Conservation (phyloP, 2,888 invertebrate species). For the Dryobotodes eremita region DNA sequence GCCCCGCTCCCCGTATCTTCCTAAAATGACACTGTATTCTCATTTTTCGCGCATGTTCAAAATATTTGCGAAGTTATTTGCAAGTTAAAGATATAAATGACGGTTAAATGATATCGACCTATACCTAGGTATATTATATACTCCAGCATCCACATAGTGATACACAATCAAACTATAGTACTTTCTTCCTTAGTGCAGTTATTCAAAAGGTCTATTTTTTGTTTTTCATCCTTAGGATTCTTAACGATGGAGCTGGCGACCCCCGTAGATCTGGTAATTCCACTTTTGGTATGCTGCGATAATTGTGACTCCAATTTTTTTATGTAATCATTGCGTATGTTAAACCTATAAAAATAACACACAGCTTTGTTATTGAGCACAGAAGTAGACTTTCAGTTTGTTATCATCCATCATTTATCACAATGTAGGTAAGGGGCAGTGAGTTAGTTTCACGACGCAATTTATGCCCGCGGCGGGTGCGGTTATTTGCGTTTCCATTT, state of each 20-base stretch:
- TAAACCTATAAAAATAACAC: constrained; percentile 31
- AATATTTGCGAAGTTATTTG: no score
- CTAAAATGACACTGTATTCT: not conserved
- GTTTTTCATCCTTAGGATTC: not conserved
- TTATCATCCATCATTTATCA: no score
- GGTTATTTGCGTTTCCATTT: no score
- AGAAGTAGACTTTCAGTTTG: not conserved
- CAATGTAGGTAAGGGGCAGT: not conserved
- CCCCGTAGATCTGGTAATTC: not conserved
- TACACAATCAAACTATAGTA: not conserved
- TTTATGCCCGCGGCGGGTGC: not conserved
- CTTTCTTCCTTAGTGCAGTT: not conserved
- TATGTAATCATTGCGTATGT: constrained; percentile 5
- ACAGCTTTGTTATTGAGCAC: not conserved
- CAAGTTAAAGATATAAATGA: not conserved
- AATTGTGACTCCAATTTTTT: not conserved
- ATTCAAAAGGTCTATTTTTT: not conserved
- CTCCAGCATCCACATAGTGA: not conserved
- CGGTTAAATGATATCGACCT: not conserved
- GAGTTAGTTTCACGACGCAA: not conserved
- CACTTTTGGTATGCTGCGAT: not conserved
- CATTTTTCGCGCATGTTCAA: not conserved
- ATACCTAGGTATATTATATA: no score
- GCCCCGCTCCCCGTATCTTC: not conserved
- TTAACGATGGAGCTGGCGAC: not conserved